Percentiles rank a stretch among this genome's conserved stretches.
phyloP scores from a whole-genome alignment of 2,888 invertebrate genomes.

The Ectemnius lituratus region DNA sequence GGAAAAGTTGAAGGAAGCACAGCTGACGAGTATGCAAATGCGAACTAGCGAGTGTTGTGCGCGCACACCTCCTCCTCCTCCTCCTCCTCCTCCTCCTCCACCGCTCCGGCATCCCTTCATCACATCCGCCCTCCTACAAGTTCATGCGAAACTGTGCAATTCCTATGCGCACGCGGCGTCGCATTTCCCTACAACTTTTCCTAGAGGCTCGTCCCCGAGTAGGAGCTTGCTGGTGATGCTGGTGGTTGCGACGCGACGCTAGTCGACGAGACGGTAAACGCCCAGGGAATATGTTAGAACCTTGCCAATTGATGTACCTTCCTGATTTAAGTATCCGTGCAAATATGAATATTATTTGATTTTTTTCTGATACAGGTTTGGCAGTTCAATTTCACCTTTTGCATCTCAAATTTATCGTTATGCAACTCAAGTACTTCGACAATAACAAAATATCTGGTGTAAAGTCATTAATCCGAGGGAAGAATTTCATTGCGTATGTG shows the following conservation, averaged over 20 bases:
- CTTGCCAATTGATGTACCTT: neutral
- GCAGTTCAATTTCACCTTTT: too few species aligned
- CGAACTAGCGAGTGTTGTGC: slow-evolving; percentile 51
- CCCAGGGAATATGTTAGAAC: neutral
- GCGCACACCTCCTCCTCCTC: slow-evolving; percentile 22
- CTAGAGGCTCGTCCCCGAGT: too few species aligned
- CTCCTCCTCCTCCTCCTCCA: neutral
- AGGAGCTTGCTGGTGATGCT: too few species aligned
- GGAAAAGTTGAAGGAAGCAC: slow-evolving; percentile 78
- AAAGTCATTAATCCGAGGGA: too few species aligned
- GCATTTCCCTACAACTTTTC: too few species aligned
- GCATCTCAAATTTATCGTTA: too few species aligned
- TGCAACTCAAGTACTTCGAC: too few species aligned
- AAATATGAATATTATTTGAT: too few species aligned
- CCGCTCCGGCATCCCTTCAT: slow-evolving; percentile 33
- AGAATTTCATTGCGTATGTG: too few species aligned
- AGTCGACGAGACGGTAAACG: neutral
- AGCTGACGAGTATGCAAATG: slow-evolving; percentile 79
- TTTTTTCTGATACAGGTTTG: too few species aligned
- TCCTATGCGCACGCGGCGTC: slow-evolving; percentile 58
- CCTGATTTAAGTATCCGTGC: neutral
- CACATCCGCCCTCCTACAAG: slow-evolving; percentile 43
- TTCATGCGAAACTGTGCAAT: slow-evolving; percentile 69
- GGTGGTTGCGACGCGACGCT: too few species aligned
- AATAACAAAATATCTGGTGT: too few species aligned